These are phyloP conservation scores for Cladorhizidae sp. DNA, from an alignment of 37 sponge, comb jelly and placozoan species.

Conservation along the genomic window DNA sequence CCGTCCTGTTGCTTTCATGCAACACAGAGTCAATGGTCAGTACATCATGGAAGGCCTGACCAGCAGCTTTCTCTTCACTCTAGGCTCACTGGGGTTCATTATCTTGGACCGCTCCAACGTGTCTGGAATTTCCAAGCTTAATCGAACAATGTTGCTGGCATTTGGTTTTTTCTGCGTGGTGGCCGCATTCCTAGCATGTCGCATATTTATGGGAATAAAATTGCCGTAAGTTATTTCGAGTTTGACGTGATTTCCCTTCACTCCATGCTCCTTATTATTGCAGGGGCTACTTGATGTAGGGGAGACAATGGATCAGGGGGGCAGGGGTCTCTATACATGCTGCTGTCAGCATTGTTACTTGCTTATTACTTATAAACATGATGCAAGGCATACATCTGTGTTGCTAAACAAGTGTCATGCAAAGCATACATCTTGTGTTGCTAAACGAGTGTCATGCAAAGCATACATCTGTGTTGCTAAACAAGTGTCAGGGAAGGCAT, in stretches of 20 bases:
- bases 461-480: too few species aligned
- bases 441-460: too few species aligned
- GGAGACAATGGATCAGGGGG: background rate
- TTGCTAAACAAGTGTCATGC: background rate
- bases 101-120: slow-evolving; percentile 88
- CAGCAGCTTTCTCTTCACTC: slow-evolving; percentile 90
- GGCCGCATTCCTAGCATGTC: slow-evolving; percentile 86
- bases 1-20: slow-evolving; percentile 95
- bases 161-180: slow-evolving; percentile 88
- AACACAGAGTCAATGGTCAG: slow-evolving; percentile 97
- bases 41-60: slow-evolving; percentile 99
- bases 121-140: slow-evolving; percentile 71
- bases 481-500: too few species aligned
- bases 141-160: slow-evolving; percentile 81
- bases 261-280: slow-evolving; percentile 8
- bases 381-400: too few species aligned
- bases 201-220: slow-evolving; percentile 98
- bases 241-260: too few species aligned
- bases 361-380: too few species aligned
- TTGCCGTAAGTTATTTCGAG: slow-evolving; percentile 77
- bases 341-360: too few species aligned
- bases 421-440: too few species aligned
- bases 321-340: too few species aligned
- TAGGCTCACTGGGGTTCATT: slow-evolving; percentile 92
- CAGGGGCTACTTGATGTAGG: slow-evolving; percentile 42